These are phyloP conservation scores for Conger conger DNA, from an alignment of 2,113 vertebrate species.

Conservation along the genomic window DNA sequence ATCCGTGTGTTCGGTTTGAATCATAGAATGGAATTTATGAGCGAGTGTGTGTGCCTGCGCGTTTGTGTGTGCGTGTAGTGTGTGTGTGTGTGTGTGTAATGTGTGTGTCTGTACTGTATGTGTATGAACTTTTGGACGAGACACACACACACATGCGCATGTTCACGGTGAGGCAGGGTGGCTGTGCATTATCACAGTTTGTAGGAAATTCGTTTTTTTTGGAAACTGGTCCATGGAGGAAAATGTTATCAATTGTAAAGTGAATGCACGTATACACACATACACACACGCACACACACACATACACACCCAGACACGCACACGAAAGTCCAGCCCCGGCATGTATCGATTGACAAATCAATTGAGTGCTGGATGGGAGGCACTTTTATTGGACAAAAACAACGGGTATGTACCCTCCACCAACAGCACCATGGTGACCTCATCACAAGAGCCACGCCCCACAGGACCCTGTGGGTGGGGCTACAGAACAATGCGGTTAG, in stretches of 20 bases:
- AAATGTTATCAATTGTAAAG: too few species aligned
- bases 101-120: background rate
- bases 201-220: too few species aligned
- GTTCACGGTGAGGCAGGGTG: background rate
- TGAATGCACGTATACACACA: conserved; percentile 24
- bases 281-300: background rate
- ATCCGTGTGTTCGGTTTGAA: background rate
- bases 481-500: too few species aligned
- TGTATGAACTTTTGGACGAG: background rate
- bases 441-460: background rate
- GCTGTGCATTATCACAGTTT: too few species aligned
- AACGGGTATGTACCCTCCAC: conserved; percentile 33
- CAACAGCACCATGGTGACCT: background rate
- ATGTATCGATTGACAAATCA: conserved; percentile 58
- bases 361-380: conserved; percentile 43
- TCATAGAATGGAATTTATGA: background rate
- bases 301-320: background rate
- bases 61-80: background rate
- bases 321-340: conserved; percentile 30
- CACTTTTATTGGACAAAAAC: conserved; percentile 40
- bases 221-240: too few species aligned
- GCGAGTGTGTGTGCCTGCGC: too few species aligned
- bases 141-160: background rate
- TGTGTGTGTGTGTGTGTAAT: conserved; percentile 12
- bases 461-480: background rate